Base-by-base conservation (phyloP, 1,140 invertebrate genomes). In the Dufourea novaeangliae region DNA sequence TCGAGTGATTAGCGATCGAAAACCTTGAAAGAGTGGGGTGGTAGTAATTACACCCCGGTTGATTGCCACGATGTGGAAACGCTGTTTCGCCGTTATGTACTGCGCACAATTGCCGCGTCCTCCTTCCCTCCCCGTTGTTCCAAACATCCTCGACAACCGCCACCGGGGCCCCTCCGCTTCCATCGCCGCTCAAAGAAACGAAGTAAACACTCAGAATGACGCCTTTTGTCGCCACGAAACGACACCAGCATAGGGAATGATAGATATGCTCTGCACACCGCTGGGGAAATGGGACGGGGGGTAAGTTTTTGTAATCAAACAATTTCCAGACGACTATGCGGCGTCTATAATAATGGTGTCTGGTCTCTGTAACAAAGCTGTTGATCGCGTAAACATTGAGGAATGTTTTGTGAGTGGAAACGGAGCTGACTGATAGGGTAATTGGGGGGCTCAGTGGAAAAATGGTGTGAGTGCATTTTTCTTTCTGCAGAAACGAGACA, bases 281-380 rank as follows among this genome's bases (percentile, higher is more conserved):
- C 17, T 20, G 20, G 41, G 62, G 37, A 27, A 78, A 83, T n/a
- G n/a, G n/a, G n/a, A n/a, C n/a, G n/a, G n/a, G n/a, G n/a, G n/a
- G n/a, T n/a, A 83, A 83, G 63, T 76, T 64, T 52, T 81, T 73
- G 27, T 85, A 85, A 87, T 84, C 81, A 83, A 76, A 82, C 52
- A 27, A 56, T 56, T 56, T 56, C 25, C 5, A 11, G 52, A 27
- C 25, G 11, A 27, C 59, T 10, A 25, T 10, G n/a, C n/a, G 34
- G 1, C 6, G 11, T 27, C 41, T 17, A 20, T 20, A 64, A 46
- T 29, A 7, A 10, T 39, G 25, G 20, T 29, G 32, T 39, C 34
- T 41, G n/a, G 20, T 20, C 25, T n/a, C 57, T 20, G 11, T 29
- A 32, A 61, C 11, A 22, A n/a, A 62, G 22, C 32, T 14, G 3